These are phyloP conservation scores for Cephonodes hylas DNA, from an alignment of 2,888 invertebrate genomes.

Conservation along the genomic window DNA sequence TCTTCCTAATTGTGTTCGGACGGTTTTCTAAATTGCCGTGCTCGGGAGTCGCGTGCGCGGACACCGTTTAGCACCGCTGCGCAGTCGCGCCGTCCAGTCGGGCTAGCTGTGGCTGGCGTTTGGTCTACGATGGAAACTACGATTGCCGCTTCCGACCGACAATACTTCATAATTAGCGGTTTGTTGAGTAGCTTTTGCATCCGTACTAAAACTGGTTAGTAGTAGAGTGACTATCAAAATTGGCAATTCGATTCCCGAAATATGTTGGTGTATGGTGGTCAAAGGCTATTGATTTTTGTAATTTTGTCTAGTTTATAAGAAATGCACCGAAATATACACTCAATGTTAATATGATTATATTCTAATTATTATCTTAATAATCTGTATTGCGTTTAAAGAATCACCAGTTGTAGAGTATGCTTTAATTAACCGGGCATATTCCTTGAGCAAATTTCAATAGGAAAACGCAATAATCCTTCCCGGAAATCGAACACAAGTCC, in stretches of 20 bases:
- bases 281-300: too few species aligned
- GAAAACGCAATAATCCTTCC: too few species aligned
- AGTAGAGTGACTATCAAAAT: background rate
- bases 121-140: constrained; percentile 26
- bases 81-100: background rate
- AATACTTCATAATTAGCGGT: constrained; percentile 24
- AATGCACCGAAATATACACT: too few species aligned
- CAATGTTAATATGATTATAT: too few species aligned
- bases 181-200: constrained; percentile 4
- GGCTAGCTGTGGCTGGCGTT: constrained; percentile 30
- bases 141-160: constrained; percentile 33
- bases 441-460: too few species aligned
- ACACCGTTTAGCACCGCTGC: background rate
- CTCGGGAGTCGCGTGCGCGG: constrained; percentile 8
- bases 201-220: background rate
- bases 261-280: too few species aligned
- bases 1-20: background rate
- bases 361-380: too few species aligned
- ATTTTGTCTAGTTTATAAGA: too few species aligned
- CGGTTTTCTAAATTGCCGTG: constrained; percentile 11
- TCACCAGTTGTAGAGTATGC: too few species aligned
- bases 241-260: background rate
- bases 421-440: too few species aligned
- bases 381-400: too few species aligned
- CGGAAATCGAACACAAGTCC: too few species aligned